Evolutionary conservation across 2,113 vertebrate genomes (phyloP), one percentile per base, ranked within the genome.

Genomic region (Rattus rattus): DNA sequence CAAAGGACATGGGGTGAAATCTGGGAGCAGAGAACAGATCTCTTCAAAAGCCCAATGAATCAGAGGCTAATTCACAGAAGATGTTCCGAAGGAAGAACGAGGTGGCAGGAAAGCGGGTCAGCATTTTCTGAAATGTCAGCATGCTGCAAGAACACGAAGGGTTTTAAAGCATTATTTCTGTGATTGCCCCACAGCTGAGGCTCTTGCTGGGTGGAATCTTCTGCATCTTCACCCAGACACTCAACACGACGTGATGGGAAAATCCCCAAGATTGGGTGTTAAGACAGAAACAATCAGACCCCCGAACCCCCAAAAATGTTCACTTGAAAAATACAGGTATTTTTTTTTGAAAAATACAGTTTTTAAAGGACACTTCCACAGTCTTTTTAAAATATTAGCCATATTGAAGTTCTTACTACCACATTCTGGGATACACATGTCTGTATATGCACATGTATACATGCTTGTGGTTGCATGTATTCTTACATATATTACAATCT

Each of bases 1-100:
- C 88, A 88, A 24, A 95, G 91, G 86, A 67, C 52, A 16, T 56
- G 65, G 65, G 88, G 80, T 80, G 73, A 95, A 94, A 94, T 91
- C 79, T 61, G 39, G 93, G 39, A 77, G 88, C 73, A 77, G 94
- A 87, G 69, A 92, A 76, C 81, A 76, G 59, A 76, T 33, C 76
- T 95, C 84, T 24, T n/a, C 92, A 75, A 76, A 47, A 85, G 88
- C 47, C 59, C 79, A 59, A 76, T 86, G 87, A 97, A 92, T 89
- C 72, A 88, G 56, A 93, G 59, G 49, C 84, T 90, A 36, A n/a
- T 96, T 72, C 59, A 92, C 65, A 93, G 87, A 90, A 72, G 79
- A 59, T 36, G 69, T 63, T 91, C 61, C 26, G 2, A 93, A 84
- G 84, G n/a, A n/a, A 88, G 88, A 59, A 69, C 9, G 0, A 77